Conservation (phyloP, 2,797 vertebrate genomes). For the Gouania willdenowi region DNA sequence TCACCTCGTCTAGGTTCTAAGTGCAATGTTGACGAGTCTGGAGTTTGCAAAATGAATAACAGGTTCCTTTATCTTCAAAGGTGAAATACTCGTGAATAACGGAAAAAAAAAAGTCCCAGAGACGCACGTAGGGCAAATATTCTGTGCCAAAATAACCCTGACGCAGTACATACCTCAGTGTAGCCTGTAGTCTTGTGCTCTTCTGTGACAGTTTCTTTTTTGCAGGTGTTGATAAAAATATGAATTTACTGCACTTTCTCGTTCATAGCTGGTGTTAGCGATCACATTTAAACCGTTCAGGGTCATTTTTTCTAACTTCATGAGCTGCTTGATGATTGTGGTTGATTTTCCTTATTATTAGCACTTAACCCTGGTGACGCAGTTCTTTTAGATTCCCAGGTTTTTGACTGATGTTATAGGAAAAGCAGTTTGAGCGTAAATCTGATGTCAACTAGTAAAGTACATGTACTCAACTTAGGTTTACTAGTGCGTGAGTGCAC, state of each 20-base stretch:
- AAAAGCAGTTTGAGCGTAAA: constrained; percentile 9
- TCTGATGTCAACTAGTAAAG: constrained; percentile 24
- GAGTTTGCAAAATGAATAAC: constrained; percentile 12
- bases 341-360: neutral
- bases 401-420: constrained; percentile 25
- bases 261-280: constrained; percentile 41
- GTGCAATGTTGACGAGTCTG: constrained; percentile 42
- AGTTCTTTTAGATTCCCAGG: constrained; percentile 3
- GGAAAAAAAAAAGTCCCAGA: constrained; percentile 10
- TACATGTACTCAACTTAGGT: no score
- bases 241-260: constrained; percentile 39
- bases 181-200: constrained; percentile 55
- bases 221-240: constrained; percentile 43
- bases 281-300: constrained; percentile 36
- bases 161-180: constrained; percentile 45
- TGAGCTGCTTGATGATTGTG: constrained; percentile 37
- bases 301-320: constrained; percentile 62
- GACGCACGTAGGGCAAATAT: constrained; percentile 8
- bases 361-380: constrained; percentile 7
- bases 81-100: no score
- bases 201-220: constrained; percentile 49
- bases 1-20: constrained; percentile 26
- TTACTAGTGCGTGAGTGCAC: no score
- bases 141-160: constrained; percentile 8
- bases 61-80: neutral